Base-by-base conservation (phyloP, 2,113 vertebrate species). In the Phodopus roborovskii region DNA sequence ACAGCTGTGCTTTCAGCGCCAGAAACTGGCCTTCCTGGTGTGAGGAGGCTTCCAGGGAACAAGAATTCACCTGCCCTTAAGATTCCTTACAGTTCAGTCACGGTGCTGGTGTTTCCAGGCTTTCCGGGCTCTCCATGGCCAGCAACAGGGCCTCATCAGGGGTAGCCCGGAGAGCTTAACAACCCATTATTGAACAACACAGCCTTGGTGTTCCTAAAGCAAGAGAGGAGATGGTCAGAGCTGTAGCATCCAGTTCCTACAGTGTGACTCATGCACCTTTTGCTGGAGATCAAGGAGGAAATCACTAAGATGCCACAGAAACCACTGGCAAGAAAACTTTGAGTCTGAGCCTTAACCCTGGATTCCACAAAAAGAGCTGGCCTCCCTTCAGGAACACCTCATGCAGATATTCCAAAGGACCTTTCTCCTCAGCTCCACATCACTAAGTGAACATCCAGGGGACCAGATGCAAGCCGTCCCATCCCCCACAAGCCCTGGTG, bases 61-160 rank as follows among this genome's bases (percentile, higher is more conserved):
- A 62, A 64, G 73, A 88, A 36, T 56, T 73, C 92, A 86, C 13
- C 0, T 60, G 62, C 88, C 95, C 95, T 94, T 96, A 93, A 88
- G 91, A 26, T 28, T 33, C 26, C 48, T 75, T 73, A 56, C 74
- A 68, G 53, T 75, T 81, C 92, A 56, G 62, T 92, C 89, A 79
- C 22, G 97, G 97, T 97, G 97, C 97, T 97, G 93, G 74, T 88
- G 92, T 88, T 84, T 79, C 82, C 39, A 50, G 82, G 94, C 90
- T 93, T 77, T 36, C 73, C 11, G 81, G 50, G 66, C 60, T 90
- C 70, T 90, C 6, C n/a, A 16, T 0, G 0, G 83, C 92, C 42
- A 70, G 78, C 7, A 33, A 70, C 39, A 74, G 50, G 71, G 64
- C 92, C 58, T 88, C 58, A 74, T 58, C 70, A 33, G 3, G 12